These are phyloP conservation scores for Hiodon tergisus DNA, from an alignment of 2,113 vertebrate species.

Conservation along the genomic window DNA sequence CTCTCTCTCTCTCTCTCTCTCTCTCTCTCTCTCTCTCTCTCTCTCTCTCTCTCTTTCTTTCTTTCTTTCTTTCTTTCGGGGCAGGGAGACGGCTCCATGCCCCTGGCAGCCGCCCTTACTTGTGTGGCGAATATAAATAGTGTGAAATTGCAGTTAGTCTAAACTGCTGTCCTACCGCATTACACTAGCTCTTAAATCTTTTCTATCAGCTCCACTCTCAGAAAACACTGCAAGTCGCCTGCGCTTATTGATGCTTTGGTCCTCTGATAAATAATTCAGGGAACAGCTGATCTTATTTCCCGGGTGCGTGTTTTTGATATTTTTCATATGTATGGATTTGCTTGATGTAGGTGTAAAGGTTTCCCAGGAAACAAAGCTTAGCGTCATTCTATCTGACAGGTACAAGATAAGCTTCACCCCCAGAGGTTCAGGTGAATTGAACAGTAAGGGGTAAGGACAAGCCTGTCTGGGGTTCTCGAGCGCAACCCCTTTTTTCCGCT, in stretches of 20 bases:
- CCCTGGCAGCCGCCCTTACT: background rate
- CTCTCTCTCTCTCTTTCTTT: background rate
- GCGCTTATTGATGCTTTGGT: conserved; percentile 59
- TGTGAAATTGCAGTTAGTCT: conserved; percentile 55
- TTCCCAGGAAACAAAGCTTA: conserved; percentile 21
- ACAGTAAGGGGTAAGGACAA: background rate
- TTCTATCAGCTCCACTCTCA: conserved; percentile 50
- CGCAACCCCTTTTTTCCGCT: background rate
- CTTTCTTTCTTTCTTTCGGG: background rate
- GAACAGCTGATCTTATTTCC: conserved; percentile 36
- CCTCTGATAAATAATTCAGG: conserved; percentile 63
- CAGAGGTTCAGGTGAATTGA: conserved; percentile 1
- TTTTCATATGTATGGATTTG: conserved; percentile 15
- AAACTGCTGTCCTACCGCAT: conserved; percentile 67
- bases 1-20: background rate
- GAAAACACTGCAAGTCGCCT: conserved; percentile 48
- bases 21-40: background rate
- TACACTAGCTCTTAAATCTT: conserved; percentile 61
- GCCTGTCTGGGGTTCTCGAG: background rate
- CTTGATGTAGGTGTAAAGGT: conserved; percentile 18
- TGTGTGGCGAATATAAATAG: conserved; percentile 53
- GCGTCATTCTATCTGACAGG: conserved; percentile 43
- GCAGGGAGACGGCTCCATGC: background rate
- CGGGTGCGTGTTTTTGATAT: conserved; percentile 32
- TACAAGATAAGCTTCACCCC: conserved; percentile 29